phyloP scores from a whole-genome alignment of 2,113 vertebrate species.

The Ctenomys sociabilis region DNA sequence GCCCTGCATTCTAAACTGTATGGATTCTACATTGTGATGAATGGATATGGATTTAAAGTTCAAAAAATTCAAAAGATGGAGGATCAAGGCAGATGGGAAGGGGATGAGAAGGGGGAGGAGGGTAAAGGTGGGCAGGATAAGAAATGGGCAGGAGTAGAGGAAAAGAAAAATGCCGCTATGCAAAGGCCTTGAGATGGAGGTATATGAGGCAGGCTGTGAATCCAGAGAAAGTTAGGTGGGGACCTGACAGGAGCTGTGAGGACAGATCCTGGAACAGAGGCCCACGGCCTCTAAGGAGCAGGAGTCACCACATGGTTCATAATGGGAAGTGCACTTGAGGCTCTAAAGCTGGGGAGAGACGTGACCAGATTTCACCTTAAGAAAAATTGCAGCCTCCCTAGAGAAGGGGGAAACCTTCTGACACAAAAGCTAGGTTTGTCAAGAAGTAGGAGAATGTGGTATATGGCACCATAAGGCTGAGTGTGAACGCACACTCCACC shows the following conservation, averaged over 20 bases:
- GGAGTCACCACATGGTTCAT: accelerated
- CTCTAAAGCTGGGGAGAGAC: accelerated
- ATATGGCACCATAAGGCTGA: too few relatives aligned
- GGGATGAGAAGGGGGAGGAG: not conserved
- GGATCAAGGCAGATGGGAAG: too few relatives aligned
- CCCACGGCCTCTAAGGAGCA: accelerated
- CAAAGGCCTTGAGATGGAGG: not conserved
- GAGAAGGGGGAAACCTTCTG: not conserved
- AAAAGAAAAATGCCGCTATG: not conserved
- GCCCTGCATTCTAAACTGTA: accelerated
- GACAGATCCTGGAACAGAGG: too few relatives aligned
- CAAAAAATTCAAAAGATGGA: not conserved
- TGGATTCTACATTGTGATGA: not conserved
- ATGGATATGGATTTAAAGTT: not conserved
- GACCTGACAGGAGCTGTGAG: accelerated
- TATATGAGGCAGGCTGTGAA: too few relatives aligned
- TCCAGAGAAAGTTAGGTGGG: not conserved
- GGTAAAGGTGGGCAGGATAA: not conserved
- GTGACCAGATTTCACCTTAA: accelerated
- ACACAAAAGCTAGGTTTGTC: too few relatives aligned
- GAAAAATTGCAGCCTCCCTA: not conserved
- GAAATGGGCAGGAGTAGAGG: not conserved
- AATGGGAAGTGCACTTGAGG: accelerated
- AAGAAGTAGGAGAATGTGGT: too few relatives aligned
- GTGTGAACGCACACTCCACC: accelerated